A percentile compares a stretch with the other conserved stretches of the same genome.
These are phyloP conservation scores for Tipula vernalis DNA, from an alignment of 2,888 invertebrate species.

Conservation along the genomic window DNA sequence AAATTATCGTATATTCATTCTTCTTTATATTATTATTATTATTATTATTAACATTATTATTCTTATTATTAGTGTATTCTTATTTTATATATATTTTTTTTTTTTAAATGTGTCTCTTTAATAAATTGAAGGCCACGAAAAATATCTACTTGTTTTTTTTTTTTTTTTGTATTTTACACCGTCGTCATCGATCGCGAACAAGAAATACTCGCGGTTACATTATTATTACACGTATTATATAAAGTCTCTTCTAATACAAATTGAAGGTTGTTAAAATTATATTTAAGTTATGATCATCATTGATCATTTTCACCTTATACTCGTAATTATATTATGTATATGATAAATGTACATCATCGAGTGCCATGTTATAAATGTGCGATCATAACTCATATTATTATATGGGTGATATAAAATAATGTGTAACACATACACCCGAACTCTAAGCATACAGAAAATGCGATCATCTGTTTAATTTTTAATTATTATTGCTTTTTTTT, in stretches of 20 bases:
- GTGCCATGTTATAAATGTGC: not conserved
- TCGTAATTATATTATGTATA: not conserved
- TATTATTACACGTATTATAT: not conserved
- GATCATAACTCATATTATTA: not conserved
- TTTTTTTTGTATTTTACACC: not conserved
- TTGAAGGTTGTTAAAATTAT: not conserved
- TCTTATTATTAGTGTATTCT: not conserved
- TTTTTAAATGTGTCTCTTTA: not conserved
- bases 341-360: not conserved
- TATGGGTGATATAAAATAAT: not conserved
- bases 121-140: not conserved
- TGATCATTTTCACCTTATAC: not conserved
- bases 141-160: not conserved
- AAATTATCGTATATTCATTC: not conserved
- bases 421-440: not conserved
- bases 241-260: not conserved
- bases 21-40: not conserved
- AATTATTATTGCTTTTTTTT: not conserved
- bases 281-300: not conserved
- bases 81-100: not conserved
- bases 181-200: slow-evolving; percentile 4
- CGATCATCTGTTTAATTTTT: not conserved
- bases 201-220: not conserved
- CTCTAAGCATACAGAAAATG: not conserved
- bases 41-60: not conserved